Evolutionary conservation across 2,888 invertebrate genomes (phyloP), one percentile per base, ranked within the genome.

Genomic region (Trisateles emortualis): DNA sequence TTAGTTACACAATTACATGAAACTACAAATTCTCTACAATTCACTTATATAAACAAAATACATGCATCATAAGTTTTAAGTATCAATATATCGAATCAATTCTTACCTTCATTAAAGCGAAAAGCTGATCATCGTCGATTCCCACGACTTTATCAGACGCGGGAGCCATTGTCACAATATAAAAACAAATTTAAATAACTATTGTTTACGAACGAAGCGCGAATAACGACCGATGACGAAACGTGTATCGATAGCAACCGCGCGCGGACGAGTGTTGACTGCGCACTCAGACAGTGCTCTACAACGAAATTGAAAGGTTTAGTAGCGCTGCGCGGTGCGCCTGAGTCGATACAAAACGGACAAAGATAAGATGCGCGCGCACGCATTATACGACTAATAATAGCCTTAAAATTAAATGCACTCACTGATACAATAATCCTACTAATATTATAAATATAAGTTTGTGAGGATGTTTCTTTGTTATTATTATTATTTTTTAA

Each of bases 41-140:
- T 19, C 19, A 19, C 19, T 19, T 2, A 19, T 5, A 19, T 19
- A 29, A 32, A 11, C 30, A 32, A n/a, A 11, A 32, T 5, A 32
- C 10, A 32, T 1, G 30, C 30, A 3, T 26, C 8, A 8, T 8
- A 8, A 6, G 8, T 8, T 22, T 22, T 22, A 22, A 3, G 1
- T 6, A 6, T 26, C 1, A 26, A 26, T 6, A 3, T 26, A 8
- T 24, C 32, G 41, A 13, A 2, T 1, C 10, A 74, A 26, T 26
- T 26, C 79, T 50, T 93, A 96, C 96, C 95, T 96, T 96, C 95
- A 96, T 96, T 59, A 96, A 88, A 11, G 95, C 95, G 78, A 96
- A 96, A 67, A 95, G 94, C 77, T 96, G 95, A 74, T 96, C 95
- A 83, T 96, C 96, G 44, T 95, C 95, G 59, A 96, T 91, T 48